Evolutionary conservation across 2,797 vertebrate genomes (phyloP).

Genomic region (Zalophus californianus): DNA sequence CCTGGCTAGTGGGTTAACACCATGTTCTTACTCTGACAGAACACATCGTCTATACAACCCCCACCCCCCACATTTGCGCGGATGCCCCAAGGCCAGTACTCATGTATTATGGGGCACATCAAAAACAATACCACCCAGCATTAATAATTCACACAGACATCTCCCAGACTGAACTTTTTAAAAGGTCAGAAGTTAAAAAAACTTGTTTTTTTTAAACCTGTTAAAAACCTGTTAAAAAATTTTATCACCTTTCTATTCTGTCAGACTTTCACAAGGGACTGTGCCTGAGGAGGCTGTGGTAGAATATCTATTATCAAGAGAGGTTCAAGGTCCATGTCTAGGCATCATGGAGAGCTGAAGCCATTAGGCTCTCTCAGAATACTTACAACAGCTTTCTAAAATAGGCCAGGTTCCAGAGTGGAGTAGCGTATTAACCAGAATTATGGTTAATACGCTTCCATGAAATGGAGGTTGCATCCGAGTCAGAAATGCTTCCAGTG

Average conservation of each 20-base stretch:
- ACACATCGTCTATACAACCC: rapidly evolving
- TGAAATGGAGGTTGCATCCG: background rate
- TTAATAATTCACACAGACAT: slow-evolving; percentile 47
- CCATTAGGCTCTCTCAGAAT: background rate
- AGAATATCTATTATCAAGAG: background rate
- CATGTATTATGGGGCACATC: background rate
- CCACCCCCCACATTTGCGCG: too few relatives aligned
- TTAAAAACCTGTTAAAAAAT: background rate
- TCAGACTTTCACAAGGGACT: background rate
- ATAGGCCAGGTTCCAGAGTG: background rate
- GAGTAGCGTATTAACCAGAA: background rate
- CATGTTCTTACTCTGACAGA: background rate
- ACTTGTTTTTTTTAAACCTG: too few relatives aligned
- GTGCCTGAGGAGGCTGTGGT: background rate
- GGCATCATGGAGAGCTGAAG: background rate
- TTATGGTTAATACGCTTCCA: background rate
- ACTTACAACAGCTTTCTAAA: background rate
- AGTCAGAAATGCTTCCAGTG: background rate
- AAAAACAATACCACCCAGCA: background rate
- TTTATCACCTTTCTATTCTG: background rate
- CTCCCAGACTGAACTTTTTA: slow-evolving; percentile 9
- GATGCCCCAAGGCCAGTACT: background rate
- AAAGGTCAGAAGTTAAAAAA: slow-evolving; percentile 56
- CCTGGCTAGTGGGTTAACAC: background rate
- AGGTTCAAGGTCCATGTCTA: background rate